phyloP scores from a whole-genome alignment of 2,797 vertebrate species.

The Rhabdomys pumilio region DNA sequence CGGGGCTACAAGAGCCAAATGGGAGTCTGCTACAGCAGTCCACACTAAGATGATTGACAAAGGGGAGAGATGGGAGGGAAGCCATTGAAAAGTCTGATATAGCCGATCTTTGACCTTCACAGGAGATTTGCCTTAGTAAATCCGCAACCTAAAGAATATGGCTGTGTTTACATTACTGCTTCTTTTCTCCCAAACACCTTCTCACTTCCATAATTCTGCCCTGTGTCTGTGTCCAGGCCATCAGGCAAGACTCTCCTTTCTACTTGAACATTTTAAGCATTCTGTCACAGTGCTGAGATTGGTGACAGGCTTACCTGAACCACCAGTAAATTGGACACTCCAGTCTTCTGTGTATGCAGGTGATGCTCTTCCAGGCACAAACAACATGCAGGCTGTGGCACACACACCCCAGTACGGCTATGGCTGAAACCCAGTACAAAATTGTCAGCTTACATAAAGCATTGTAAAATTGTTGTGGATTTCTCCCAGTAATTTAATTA shows the following conservation, averaged over 20 bases:
- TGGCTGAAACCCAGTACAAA: not conserved
- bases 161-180: not conserved
- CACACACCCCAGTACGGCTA: not conserved
- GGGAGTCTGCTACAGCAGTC: not conserved
- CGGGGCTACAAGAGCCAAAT: not conserved
- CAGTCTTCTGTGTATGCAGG: not conserved
- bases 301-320: not conserved
- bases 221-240: not conserved
- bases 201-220: not conserved
- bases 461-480: not conserved
- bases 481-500: not conserved
- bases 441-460: not conserved
- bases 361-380: not conserved
- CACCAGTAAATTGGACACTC: not conserved
- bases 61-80: not conserved
- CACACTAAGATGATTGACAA: not conserved
- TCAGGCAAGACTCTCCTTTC: not conserved
- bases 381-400: not conserved
- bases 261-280: not conserved
- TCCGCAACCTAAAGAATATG: too few relatives aligned
- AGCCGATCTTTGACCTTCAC: not conserved
- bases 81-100: not conserved
- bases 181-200: not conserved
- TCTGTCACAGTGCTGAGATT: not conserved
- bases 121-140: not conserved